Base-by-base conservation (phyloP, 2,113 vertebrate genomes). In the Macroglossus sobrinus region DNA sequence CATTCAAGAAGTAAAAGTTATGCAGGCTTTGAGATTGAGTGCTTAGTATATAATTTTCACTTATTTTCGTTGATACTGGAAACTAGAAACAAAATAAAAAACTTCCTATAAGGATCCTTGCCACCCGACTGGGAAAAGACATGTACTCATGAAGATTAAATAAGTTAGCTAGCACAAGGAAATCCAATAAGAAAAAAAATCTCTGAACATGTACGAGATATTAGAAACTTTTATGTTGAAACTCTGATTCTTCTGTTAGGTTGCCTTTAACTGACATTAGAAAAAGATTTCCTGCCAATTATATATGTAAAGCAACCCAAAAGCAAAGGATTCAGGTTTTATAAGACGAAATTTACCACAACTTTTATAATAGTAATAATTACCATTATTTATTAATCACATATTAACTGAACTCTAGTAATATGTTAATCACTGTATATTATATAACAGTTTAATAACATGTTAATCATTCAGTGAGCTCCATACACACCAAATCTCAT, bases 201-300 rank as follows among this genome's bases (percentile, higher is more conserved):
- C 8, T 66, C n/a, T 69, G 69, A 79, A 68, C 13, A 16, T 19
- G 4, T 69, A 30, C 8, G 45, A 80, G 18, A 21, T 43, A 57
- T 24, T 24, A 47, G 47, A 82, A n/a, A 71, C 35, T 22, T 92
- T 84, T 72, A 38, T 93, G 85, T 72, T 66, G n/a, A 89, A 59
- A 72, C 18, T 84, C 68, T 57, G 4, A 40, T 68, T 64, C 4
- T 72, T 53, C 59, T 72, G 19, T 61, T 74, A 4, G 50, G 10
- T 53, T 71, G 71, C 61, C 63, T 47, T 92, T 30, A 40, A 28
- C 1, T 84, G 63, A 30, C 72, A 86, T 64, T 15, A 38, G n/a
- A 59, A 53, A 71, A 79, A 40, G 5, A 45, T 78, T 74, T 88
- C 12, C 28, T n/a, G 10, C 47, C 28, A 8, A 35, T 0, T 35